phyloP scores from a whole-genome alignment of 2,888 invertebrate species.

The Clostera curtula region DNA sequence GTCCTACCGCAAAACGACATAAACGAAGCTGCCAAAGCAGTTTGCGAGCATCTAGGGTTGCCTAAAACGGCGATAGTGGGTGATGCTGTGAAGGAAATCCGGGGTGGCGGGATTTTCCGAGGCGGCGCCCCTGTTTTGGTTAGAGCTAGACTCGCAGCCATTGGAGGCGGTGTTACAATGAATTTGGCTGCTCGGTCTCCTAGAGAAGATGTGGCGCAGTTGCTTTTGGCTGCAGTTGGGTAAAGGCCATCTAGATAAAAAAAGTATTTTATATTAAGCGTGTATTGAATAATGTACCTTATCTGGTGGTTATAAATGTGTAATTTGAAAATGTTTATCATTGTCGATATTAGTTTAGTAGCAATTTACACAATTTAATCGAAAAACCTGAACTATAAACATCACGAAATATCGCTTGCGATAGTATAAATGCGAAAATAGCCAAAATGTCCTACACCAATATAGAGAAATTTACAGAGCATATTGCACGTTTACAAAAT shows the following conservation, averaged over 20 bases:
- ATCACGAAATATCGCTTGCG: too few species aligned
- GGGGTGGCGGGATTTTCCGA: slow-evolving; percentile 85
- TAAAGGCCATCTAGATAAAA: slow-evolving; percentile 54
- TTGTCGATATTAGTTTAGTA: too few species aligned
- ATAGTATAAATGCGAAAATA: too few species aligned
- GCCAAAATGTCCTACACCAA: too few species aligned
- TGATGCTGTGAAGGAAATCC: slow-evolving; percentile 57
- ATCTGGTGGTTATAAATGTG: too few species aligned
- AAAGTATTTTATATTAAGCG: background rate
- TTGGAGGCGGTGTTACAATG: slow-evolving; percentile 90
- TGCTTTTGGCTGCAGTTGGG: slow-evolving; percentile 90
- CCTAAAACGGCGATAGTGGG: slow-evolving; percentile 48
- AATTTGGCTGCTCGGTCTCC: slow-evolving; percentile 92
- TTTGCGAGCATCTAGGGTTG: slow-evolving; percentile 56
- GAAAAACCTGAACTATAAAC: too few species aligned
- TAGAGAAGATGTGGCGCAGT: slow-evolving; percentile 88
- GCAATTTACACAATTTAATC: too few species aligned
- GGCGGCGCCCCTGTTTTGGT: slow-evolving; percentile 94
- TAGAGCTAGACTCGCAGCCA: slow-evolving; percentile 85
- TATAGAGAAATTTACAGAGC: too few species aligned
- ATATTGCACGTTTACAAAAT: too few species aligned
- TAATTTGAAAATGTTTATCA: too few species aligned
- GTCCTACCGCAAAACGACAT: slow-evolving; percentile 79
- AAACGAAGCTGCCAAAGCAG: slow-evolving; percentile 51
- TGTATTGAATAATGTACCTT: background rate